These are phyloP conservation scores for Volucella inanis DNA, from an alignment of 2,888 invertebrate species.

Conservation along the genomic window DNA sequence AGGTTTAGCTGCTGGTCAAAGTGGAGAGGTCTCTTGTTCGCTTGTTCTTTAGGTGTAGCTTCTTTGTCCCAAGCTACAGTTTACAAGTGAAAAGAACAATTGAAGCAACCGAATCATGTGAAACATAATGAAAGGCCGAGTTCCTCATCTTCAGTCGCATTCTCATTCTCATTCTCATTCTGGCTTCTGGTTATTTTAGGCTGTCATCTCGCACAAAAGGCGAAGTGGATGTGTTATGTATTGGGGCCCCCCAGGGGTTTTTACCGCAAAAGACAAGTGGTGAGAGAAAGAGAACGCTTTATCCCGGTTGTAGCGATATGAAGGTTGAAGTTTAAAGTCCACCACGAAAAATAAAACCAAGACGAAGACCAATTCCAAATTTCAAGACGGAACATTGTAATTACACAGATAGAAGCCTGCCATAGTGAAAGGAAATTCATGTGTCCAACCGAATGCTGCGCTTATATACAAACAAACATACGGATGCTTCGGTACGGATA, in stretches of 20 bases:
- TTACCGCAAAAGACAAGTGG: conserved; percentile 27
- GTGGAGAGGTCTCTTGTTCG: conserved; percentile 72
- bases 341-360: not conserved
- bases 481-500: not conserved
- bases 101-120: conserved; percentile 24
- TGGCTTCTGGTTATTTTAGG: conserved; percentile 68
- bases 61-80: conserved; percentile 23
- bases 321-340: too few species aligned
- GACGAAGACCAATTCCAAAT: not conserved
- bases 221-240: conserved; percentile 44
- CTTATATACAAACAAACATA: conserved; percentile 6
- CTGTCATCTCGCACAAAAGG: conserved; percentile 70
- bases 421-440: conserved; percentile 69
- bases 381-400: conserved; percentile 58
- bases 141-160: conserved; percentile 13
- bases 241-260: conserved; percentile 26
- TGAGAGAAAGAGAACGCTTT: conserved; percentile 37
- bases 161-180: too few species aligned
- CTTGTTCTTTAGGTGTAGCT: not conserved
- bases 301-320: conserved; percentile 10
- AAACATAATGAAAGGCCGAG: conserved; percentile 52
- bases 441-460: conserved; percentile 19
- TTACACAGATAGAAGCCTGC: conserved; percentile 50
- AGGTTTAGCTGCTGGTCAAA: conserved; percentile 74
- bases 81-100: conserved; percentile 28